Conservation (phyloP, 53 echinoderm and acorn worm species). For the Echinometra lucunter region DNA sequence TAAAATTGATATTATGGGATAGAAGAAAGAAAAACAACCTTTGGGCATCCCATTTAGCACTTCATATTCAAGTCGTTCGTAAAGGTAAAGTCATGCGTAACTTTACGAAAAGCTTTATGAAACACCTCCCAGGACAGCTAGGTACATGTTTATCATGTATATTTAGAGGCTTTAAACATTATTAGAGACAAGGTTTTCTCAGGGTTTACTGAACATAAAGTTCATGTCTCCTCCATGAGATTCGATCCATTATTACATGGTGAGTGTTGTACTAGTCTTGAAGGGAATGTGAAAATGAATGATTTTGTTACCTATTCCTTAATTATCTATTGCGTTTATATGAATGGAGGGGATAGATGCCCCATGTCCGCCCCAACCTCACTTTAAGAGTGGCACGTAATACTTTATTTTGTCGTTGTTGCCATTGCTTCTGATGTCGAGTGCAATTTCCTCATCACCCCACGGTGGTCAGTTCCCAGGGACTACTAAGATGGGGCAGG, state of each 20-base stretch:
- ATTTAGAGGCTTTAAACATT: not conserved
- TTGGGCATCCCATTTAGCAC: too few relatives aligned
- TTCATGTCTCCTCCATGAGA: not conserved
- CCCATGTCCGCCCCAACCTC: not conserved
- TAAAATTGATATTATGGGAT: not conserved
- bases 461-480: too few relatives aligned
- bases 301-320: not conserved
- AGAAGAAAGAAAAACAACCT: too few relatives aligned
- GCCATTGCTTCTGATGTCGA: not conserved
- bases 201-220: not conserved
- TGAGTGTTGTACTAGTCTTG: not conserved
- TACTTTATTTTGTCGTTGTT: not conserved
- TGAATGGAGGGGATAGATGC: not conserved
- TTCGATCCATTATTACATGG: not conserved
- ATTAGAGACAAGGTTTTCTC: not conserved
- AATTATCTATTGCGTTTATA: not conserved
- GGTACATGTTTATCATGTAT: too few relatives aligned
- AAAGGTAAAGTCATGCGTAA: too few relatives aligned
- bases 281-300: not conserved
- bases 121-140: too few relatives aligned
- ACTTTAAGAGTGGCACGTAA: too few relatives aligned
- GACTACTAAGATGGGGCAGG: too few relatives aligned
- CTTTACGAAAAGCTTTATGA: too few relatives aligned
- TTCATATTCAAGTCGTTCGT: too few relatives aligned
- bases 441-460: too few relatives aligned